A percentile compares a stretch with the other conserved stretches of the same genome.
phyloP scores from a whole-genome alignment of 2,888 invertebrate species.

The Micropterix aruncella region DNA sequence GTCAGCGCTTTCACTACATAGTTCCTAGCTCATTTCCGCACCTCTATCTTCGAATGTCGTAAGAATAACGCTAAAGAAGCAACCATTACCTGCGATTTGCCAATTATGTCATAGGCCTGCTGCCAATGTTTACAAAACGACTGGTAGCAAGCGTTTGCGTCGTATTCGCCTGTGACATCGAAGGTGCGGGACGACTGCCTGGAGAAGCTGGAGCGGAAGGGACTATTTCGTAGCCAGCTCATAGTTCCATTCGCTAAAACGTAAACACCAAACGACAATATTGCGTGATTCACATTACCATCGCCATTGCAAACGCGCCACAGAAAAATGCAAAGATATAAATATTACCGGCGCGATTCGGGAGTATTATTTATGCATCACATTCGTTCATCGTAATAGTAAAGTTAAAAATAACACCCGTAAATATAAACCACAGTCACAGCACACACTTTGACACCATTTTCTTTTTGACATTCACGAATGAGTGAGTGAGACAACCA shows the following conservation, averaged over 20 bases:
- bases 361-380: not conserved
- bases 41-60: too few species aligned
- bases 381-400: not conserved
- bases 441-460: not conserved
- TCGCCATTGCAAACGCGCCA: too few species aligned
- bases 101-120: conserved; percentile 75
- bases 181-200: conserved; percentile 45
- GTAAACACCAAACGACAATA: not conserved
- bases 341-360: too few species aligned
- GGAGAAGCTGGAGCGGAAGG: conserved; percentile 38
- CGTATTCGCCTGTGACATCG: conserved; percentile 58
- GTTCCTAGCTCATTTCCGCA: too few species aligned
- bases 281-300: too few species aligned
- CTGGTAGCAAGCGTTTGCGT: conserved; percentile 82
- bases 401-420: not conserved
- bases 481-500: too few species aligned
- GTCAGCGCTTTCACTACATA: too few species aligned
- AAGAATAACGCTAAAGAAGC: too few species aligned
- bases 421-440: not conserved
- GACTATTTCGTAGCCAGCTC: conserved; percentile 58
- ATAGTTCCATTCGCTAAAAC: conserved; percentile 22
- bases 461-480: too few species aligned
- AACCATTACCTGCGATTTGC: conserved; percentile 46
- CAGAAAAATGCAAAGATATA: too few species aligned
- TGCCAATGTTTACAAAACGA: conserved; percentile 93